Evolutionary conservation across 2,888 invertebrate genomes (phyloP), one percentile per base, ranked within the genome.

Genomic region (Zaprionus obscuricornis): DNA sequence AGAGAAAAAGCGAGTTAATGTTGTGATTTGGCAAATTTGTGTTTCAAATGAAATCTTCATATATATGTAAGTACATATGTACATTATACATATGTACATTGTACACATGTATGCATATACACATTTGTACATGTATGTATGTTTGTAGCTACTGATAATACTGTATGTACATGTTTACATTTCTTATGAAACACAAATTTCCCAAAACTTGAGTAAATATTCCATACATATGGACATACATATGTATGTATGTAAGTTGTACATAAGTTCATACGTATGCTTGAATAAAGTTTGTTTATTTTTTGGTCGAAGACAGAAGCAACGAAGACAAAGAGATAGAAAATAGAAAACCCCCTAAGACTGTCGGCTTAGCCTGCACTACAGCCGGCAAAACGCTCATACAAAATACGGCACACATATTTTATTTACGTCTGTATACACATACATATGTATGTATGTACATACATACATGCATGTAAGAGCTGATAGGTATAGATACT

Each of bases 331-430:
- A 2, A 11, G 43, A 37, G 58, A 13, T 20, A 46, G 47, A 31
- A 22, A 42, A 52, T 54, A 47, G 20, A 43, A 54, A 29, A 50
- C 49, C 50, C 22, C 31, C 46, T 20, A 39, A 37, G 18, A 14
- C 31, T 50, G 66, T 54, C 54, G 26, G 29, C 49, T 31, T 37
- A 46, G 59, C 51, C 62, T 47, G 55, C 49, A 57, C 43, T 55
- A 34, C 42, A 51, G 54, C 72, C 62, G 64, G 65, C 78, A 65
- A 66, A 8, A 60, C n/a, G n/a, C n/a, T n/a, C n/a, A n/a, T n/a
- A n/a, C n/a, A n/a, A n/a, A n/a, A n/a, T n/a, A n/a, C n/a, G n/a
- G n/a, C n/a, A n/a, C n/a, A n/a, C n/a, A n/a, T n/a, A n/a, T n/a
- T n/a, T n/a, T n/a, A n/a, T n/a, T 10, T 36, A 20, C 1, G 16